Evolutionary conservation across 2,113 vertebrate species (phyloP), one percentile per base, ranked within the genome.

Genomic region (Synodontis membranacea): DNA sequence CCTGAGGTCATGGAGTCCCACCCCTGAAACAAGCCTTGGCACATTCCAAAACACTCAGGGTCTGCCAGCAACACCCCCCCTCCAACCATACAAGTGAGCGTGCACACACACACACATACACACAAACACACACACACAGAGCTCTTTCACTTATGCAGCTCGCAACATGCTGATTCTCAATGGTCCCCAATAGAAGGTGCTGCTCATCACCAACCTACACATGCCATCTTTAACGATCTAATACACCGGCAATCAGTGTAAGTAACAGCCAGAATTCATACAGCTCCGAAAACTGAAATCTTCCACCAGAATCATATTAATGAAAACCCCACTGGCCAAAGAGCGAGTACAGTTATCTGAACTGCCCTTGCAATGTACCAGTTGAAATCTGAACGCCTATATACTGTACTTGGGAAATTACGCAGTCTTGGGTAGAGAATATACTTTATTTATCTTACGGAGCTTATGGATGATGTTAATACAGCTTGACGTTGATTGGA

Each of bases 1-100:
- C 94, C 94, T 95, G 91, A 95, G 94, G 94, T 95, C 94, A 95
- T 95, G 88, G 89, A 94, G 95, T 95, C 95, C 95, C 95, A 95
- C 94, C 95, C 95, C 93, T 93, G 94, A 94, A 94, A 93, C 95
- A 93, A 92, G 93, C 92, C 94, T 88, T 93, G 93, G 93, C 95
- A 93, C 92, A 95, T 95, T 94, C 94, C 93, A 87, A 90, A 89
- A 92, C 93, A 93, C 89, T 91, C 89, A 92, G 94, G 90, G 93
- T 93, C 93, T 91, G 93, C 91, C 93, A 94, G 92, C 93, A 93
- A 92, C 92, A 89, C 87, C 90, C 88, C 88, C 68, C 50, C 46
- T 15, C 28, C 50, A 39, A n/a, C 46, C 75, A 25, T 34, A 46
- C 50, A 76, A n/a, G n/a, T n/a, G n/a, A n/a, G n/a, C n/a, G n/a